Conservation (phyloP, 2,797 vertebrate species). For the Novumbra hubbsi region DNA sequence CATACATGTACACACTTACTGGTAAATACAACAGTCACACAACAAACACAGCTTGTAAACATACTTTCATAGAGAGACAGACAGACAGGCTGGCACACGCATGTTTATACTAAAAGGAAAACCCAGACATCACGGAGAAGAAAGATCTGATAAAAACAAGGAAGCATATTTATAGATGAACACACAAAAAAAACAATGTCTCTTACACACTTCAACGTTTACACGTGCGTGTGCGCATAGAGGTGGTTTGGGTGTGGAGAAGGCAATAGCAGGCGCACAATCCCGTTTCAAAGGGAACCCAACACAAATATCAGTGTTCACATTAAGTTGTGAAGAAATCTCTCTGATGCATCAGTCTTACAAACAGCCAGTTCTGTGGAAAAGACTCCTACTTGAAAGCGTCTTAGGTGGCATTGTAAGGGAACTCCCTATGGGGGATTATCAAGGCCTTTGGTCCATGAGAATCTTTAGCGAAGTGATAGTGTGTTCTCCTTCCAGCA, state of each 20-base stretch:
- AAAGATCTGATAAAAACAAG: neutral
- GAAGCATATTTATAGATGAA: neutral
- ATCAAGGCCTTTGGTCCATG: neutral
- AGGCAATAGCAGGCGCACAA: slow-evolving; percentile 1
- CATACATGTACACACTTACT: neutral
- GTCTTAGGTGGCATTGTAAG: neutral
- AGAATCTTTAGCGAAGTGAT: neutral
- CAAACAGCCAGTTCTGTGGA: neutral
- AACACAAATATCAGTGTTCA: neutral
- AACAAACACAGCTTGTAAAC: neutral
- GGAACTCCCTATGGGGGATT: neutral
- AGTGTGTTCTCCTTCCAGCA: neutral
- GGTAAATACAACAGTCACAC: neutral
- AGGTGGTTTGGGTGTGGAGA: slow-evolving; percentile 26
- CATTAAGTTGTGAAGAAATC: neutral
- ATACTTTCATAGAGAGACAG: neutral
- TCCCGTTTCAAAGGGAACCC: slow-evolving; percentile 7
- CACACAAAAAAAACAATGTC: neutral
- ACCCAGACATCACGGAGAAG: slow-evolving; percentile 1
- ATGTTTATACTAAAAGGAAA: neutral
- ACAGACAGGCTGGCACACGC: slow-evolving; percentile 9
- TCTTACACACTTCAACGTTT: neutral
- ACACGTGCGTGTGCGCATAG: neutral
- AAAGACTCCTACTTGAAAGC: slow-evolving; percentile 3
- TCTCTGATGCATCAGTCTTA: neutral